Conservation (phyloP, 2,888 invertebrate species). For the Epinotia nisella region DNA sequence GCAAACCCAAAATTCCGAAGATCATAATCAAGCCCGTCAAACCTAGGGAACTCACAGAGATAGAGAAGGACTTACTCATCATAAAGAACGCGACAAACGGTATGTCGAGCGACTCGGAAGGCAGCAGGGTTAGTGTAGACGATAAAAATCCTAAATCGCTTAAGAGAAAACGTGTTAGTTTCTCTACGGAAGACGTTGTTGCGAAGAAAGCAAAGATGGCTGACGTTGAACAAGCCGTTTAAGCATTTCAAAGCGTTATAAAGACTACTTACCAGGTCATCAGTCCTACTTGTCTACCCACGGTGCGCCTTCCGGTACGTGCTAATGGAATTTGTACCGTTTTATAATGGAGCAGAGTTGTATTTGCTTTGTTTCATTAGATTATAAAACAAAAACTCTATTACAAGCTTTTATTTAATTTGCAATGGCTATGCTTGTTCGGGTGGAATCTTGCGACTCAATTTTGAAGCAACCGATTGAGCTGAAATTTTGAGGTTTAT, state of each 20-base stretch:
- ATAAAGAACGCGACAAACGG: constrained; percentile 72
- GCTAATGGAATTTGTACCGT: no score
- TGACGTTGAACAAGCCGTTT: constrained; percentile 40
- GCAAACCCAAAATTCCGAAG: constrained; percentile 60
- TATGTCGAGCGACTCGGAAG: constrained; percentile 68
- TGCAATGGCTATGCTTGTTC: no score
- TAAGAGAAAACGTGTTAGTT: constrained; percentile 64
- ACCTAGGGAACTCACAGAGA: constrained; percentile 71
- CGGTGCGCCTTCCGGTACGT: no score
- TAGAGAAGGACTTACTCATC: constrained; percentile 76
- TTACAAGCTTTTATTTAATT: no score
- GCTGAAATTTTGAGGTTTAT: no score
- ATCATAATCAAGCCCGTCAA: constrained; percentile 63
- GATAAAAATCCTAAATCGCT: constrained; percentile 53
- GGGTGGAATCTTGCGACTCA: no score
- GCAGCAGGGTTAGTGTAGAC: constrained; percentile 56
- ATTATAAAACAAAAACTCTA: no score
- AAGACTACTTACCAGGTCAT: no score
- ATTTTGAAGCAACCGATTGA: no score
- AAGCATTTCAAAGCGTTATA: background rate
- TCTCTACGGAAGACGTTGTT: constrained; percentile 59
- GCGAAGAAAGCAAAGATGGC: constrained; percentile 52
- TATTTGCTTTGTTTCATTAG: no score
- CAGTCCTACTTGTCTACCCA: no score
- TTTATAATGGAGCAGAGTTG: no score